These are phyloP conservation scores for Podotricha telesiphe DNA, from an alignment of 2,888 invertebrate species.

Conservation along the genomic window DNA sequence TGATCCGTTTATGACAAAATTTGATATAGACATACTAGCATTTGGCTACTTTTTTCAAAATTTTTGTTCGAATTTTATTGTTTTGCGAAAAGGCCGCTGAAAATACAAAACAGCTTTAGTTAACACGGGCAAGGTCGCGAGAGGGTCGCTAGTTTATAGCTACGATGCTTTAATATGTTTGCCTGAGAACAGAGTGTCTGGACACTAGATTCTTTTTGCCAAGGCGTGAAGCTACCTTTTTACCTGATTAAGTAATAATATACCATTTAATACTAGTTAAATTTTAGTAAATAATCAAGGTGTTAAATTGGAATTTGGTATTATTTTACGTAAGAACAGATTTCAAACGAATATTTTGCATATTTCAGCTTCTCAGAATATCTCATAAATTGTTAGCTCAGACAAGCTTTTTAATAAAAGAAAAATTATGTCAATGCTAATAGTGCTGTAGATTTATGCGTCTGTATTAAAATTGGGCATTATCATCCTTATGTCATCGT, in stretches of 20 bases:
- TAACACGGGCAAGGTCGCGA: too few relatives aligned
- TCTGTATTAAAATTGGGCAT: background rate
- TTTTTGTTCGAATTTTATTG: too few relatives aligned
- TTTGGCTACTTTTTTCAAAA: too few relatives aligned
- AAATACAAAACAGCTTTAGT: too few relatives aligned
- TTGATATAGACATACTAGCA: too few relatives aligned
- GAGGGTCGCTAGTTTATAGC: too few relatives aligned
- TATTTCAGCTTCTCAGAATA: background rate
- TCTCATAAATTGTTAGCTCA: background rate
- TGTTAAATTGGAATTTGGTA: background rate
- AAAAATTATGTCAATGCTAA: background rate
- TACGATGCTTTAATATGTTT: too few relatives aligned
- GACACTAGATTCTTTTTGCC: too few relatives aligned
- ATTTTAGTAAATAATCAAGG: background rate
- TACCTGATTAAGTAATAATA: background rate
- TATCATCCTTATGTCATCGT: background rate
- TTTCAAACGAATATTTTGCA: background rate
- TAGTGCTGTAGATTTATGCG: background rate
- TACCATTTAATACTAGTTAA: background rate
- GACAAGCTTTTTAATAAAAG: background rate
- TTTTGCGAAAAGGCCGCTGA: too few relatives aligned
- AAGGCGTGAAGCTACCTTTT: too few relatives aligned
- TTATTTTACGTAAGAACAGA: background rate
- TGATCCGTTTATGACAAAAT: too few relatives aligned
- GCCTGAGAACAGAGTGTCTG: too few relatives aligned